Percentiles rank a stretch among this genome's conserved stretches.
Evolutionary conservation across 2,888 invertebrate species (phyloP).

Genomic region (Anticlea derivata): DNA sequence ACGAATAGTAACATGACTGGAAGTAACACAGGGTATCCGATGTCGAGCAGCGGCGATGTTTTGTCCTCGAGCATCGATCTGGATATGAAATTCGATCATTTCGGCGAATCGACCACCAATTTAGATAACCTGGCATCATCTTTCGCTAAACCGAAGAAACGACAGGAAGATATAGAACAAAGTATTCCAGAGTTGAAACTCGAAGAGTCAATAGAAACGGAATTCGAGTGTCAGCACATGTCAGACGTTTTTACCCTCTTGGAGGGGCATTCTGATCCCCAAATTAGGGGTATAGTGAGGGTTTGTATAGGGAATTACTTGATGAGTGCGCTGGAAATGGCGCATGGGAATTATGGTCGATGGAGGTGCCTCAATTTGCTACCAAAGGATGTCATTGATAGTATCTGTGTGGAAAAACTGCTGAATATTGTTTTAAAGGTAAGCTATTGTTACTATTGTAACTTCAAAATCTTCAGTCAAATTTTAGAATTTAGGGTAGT

Average conservation of each 20-base stretch:
- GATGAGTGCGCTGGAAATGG: slow-evolving; percentile 81
- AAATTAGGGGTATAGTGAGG: slow-evolving; percentile 89
- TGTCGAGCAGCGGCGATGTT: slow-evolving; percentile 71
- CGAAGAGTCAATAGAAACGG: slow-evolving; percentile 49
- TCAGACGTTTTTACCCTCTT: slow-evolving; percentile 87
- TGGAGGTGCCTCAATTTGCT: slow-evolving; percentile 71
- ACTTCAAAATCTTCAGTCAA: too few relatives aligned
- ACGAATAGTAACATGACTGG: slow-evolving; percentile 74
- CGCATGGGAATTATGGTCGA: slow-evolving; percentile 80
- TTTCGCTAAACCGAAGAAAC: slow-evolving; percentile 44
- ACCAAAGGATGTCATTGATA: slow-evolving; percentile 64
- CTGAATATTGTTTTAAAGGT: slow-evolving; percentile 83
- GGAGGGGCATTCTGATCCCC: slow-evolving; percentile 90
- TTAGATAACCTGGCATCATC: slow-evolving; percentile 48
- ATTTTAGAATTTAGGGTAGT: too few relatives aligned
- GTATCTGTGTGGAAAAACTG: slow-evolving; percentile 73
- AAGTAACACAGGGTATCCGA: slow-evolving; percentile 74
- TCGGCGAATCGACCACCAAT: slow-evolving; percentile 78
- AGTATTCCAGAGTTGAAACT: slow-evolving; percentile 52
- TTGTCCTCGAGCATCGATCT: slow-evolving; percentile 74
- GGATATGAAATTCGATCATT: slow-evolving; percentile 86
- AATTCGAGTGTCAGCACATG: slow-evolving; percentile 84
- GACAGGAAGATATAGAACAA: slow-evolving; percentile 48
- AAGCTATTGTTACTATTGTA: slow-evolving; percentile 36
- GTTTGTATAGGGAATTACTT: slow-evolving; percentile 88